Evolutionary conservation across 2,797 vertebrate genomes (phyloP).

Genomic region (Dermochelys coriacea): DNA sequence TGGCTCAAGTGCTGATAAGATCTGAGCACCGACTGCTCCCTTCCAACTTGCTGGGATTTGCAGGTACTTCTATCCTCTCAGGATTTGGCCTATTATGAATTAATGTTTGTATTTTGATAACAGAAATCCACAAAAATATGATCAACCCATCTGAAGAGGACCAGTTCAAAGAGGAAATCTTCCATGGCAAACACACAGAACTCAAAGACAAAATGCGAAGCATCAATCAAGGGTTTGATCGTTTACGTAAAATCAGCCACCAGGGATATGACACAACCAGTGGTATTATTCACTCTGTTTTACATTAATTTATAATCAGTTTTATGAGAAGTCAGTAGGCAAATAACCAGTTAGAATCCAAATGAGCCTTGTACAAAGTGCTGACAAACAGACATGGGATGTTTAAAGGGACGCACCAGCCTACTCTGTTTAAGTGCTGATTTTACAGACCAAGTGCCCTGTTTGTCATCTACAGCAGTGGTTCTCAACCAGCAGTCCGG

Average conservation of each 20-base stretch:
- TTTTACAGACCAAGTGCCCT: background rate
- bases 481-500: too few species aligned
- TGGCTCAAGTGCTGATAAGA: background rate
- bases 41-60: background rate
- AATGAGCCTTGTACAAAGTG: background rate
- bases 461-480: background rate
- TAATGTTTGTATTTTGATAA: background rate
- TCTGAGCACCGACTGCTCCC: background rate
- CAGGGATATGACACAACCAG: slow-evolving; percentile 89
- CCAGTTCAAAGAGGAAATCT: slow-evolving; percentile 79
- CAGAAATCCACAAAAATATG: slow-evolving; percentile 92
- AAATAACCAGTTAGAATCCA: background rate
- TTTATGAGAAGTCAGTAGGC: background rate
- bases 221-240: slow-evolving; percentile 93
- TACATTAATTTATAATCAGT: background rate
- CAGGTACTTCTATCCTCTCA: background rate
- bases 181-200: slow-evolving; percentile 89
- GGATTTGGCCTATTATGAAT: background rate
- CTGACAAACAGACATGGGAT: background rate
- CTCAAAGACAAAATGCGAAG: slow-evolving; percentile 91
- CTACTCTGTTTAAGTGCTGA: background rate
- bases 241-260: slow-evolving; percentile 91
- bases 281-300: slow-evolving; percentile 78
- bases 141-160: slow-evolving; percentile 88
- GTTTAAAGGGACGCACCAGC: background rate